phyloP scores from a whole-genome alignment of 2,888 invertebrate genomes.

The Metallyticus violacea region DNA sequence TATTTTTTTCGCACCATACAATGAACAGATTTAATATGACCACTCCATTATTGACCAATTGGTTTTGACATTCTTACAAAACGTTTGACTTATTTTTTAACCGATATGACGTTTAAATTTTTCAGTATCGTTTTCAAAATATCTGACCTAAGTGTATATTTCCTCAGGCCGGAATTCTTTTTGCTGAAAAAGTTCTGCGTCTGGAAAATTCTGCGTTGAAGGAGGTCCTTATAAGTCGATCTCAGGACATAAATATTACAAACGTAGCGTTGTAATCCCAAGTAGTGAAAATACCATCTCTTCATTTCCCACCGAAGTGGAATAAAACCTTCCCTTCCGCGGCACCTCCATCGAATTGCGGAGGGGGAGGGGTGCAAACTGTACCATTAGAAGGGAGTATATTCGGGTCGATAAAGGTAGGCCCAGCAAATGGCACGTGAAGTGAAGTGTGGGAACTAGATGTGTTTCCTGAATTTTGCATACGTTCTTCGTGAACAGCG shows the following conservation, averaged over 20 bases:
- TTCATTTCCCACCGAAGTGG: neutral
- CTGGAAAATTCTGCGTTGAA: too few species aligned
- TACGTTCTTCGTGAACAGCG: neutral
- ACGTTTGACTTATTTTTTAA: too few species aligned
- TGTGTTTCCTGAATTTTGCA: neutral
- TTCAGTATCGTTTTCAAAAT: too few species aligned
- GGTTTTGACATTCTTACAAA: too few species aligned
- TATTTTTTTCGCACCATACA: too few species aligned
- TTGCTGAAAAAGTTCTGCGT: too few species aligned
- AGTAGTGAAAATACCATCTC: neutral
- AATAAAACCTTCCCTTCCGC: neutral
- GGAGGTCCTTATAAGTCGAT: too few species aligned
- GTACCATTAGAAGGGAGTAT: slow-evolving; percentile 3
- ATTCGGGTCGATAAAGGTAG: slow-evolving; percentile 15
- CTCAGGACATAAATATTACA: neutral
- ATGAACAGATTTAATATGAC: too few species aligned
- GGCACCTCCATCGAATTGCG: neutral
- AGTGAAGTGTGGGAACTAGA: neutral
- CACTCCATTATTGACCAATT: too few species aligned
- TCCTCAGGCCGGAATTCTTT: too few species aligned
- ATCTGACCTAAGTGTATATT: too few species aligned
- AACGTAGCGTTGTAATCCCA: neutral
- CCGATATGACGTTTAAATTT: too few species aligned
- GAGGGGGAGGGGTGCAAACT: neutral
- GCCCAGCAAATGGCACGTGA: neutral